Percentiles rank a stretch among this genome's conserved stretches.
Evolutionary conservation across 2,888 invertebrate genomes (phyloP).

Genomic region (Kryphioiulus occultus): DNA sequence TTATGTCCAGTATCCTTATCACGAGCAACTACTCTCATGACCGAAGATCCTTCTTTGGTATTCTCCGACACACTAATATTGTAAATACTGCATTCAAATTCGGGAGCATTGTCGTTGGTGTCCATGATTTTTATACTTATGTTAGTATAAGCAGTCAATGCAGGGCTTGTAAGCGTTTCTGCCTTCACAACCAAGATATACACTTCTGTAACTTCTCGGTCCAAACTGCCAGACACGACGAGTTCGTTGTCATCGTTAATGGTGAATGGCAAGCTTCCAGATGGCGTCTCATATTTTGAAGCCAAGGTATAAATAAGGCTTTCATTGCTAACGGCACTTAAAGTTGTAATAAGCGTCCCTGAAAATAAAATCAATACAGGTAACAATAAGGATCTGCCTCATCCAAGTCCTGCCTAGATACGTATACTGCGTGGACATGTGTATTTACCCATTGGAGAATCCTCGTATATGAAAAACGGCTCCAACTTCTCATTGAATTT

Average conservation of each 20-base stretch:
- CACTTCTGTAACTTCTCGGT: conserved; percentile 74
- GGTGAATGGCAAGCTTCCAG: conserved; percentile 64
- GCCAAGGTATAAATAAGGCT: conserved; percentile 70
- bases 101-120: conserved; percentile 88
- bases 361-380: conserved; percentile 55
- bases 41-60: conserved; percentile 76
- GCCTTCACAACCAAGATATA: conserved; percentile 77
- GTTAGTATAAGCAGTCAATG: conserved; percentile 74
- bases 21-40: conserved; percentile 76
- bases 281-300: conserved; percentile 66
- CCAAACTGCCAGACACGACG: conserved; percentile 75
- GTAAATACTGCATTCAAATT: conserved; percentile 85
- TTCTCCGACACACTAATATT: conserved; percentile 81
- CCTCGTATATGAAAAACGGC: conserved; percentile 82
- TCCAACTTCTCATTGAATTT: conserved; percentile 76
- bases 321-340: conserved; percentile 72
- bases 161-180: conserved; percentile 75
- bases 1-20: conserved; percentile 81
- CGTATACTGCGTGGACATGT: background rate
- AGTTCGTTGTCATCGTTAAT: conserved; percentile 78
- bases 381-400: background rate
- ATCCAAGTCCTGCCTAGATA: background rate
- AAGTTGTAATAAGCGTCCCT: conserved; percentile 73
- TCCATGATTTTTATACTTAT: conserved; percentile 82
- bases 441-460: conserved; percentile 70